Evolutionary conservation across 2,113 vertebrate species (phyloP).

Genomic region (Gracilinanus agilis): DNA sequence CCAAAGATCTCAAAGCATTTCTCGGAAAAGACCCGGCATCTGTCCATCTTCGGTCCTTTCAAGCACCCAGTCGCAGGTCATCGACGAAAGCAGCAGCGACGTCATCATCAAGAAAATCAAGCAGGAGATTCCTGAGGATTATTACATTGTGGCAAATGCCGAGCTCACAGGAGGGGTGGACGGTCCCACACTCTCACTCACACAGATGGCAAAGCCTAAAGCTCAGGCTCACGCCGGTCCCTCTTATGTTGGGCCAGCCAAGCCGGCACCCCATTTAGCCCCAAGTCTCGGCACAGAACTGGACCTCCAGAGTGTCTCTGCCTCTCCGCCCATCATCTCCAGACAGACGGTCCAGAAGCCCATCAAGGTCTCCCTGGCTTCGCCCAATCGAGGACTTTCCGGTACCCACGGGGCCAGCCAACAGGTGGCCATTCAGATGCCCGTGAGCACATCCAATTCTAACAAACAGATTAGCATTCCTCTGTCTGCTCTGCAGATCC

Average conservation of each 20-base stretch:
- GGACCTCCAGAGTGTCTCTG: conserved; percentile 81
- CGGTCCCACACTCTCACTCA: conserved; percentile 83
- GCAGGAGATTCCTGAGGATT: conserved; percentile 91
- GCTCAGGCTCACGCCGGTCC: conserved; percentile 78
- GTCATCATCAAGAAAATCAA: conserved; percentile 91
- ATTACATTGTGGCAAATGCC: conserved; percentile 89
- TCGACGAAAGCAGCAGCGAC: conserved; percentile 81
- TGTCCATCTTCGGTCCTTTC: conserved; percentile 67
- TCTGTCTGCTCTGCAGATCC: conserved; percentile 86
- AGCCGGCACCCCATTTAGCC: conserved; percentile 68
- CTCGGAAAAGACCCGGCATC: conserved; percentile 83
- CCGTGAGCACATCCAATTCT: conserved; percentile 87
- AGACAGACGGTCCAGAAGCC: conserved; percentile 78
- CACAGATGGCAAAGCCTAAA: conserved; percentile 87
- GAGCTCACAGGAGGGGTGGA: conserved; percentile 84
- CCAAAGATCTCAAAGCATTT: conserved; percentile 73
- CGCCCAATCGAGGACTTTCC: conserved; percentile 78
- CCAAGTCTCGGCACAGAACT: conserved; percentile 76
- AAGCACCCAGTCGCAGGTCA: conserved; percentile 78
- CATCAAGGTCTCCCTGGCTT: conserved; percentile 79
- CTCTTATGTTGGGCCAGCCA: conserved; percentile 80
- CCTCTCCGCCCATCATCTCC: conserved; percentile 76
- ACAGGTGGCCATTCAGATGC: conserved; percentile 81
- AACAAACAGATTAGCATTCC: conserved; percentile 87
- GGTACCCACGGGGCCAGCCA: conserved; percentile 65